These are phyloP conservation scores for Emys orbicularis DNA, from an alignment of 2,797 vertebrate genomes.

Conservation along the genomic window DNA sequence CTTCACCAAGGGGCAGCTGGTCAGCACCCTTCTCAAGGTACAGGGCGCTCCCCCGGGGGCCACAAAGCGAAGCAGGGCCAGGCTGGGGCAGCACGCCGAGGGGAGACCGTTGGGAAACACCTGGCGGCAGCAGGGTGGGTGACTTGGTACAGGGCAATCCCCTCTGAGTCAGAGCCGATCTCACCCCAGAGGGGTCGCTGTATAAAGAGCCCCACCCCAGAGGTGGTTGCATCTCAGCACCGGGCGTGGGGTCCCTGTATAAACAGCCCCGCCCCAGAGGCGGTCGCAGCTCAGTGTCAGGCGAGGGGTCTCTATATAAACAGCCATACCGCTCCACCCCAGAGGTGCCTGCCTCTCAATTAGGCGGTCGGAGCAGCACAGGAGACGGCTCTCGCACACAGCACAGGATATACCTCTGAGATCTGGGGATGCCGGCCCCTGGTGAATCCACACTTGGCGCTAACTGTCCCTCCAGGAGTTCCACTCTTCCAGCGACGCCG, in stretches of 20 bases:
- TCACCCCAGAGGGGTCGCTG: neutral
- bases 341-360: neutral
- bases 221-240: neutral
- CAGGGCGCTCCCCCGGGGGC: neutral
- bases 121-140: neutral
- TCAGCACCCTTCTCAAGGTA: constrained; percentile 76
- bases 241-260: neutral
- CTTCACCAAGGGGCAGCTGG: constrained; percentile 76
- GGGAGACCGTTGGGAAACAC: neutral
- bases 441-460: neutral
- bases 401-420: neutral
- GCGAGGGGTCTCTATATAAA: neutral
- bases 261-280: neutral
- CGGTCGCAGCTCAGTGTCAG: neutral
- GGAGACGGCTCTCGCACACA: neutral
- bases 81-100: neutral
- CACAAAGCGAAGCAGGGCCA: neutral
- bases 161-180: neutral
- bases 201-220: neutral
- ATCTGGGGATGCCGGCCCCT: neutral
- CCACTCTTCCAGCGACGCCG: constrained; percentile 58
- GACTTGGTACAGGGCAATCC: neutral
- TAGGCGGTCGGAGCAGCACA: neutral
- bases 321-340: neutral
- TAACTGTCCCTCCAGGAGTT: constrained; percentile 67